These are phyloP conservation scores for Dendropsophus ebraccatus DNA, from an alignment of 2,113 vertebrate species.

Conservation along the genomic window DNA sequence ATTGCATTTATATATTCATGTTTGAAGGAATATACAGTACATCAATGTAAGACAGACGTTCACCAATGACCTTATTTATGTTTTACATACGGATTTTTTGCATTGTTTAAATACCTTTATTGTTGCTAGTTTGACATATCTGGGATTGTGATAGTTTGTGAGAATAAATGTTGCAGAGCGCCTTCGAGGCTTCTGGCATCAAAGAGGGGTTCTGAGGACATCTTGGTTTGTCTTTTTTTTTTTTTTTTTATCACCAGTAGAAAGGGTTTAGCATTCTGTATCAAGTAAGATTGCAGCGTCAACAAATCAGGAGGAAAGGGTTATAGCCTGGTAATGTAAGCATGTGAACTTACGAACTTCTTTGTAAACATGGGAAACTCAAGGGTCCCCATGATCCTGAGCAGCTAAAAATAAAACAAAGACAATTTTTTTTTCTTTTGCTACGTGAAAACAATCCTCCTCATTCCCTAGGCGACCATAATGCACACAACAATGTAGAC, in stretches of 20 bases:
- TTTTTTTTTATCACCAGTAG: not conserved
- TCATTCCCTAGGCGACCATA: no score
- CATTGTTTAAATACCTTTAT: slow-evolving; percentile 8
- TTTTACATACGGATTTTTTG: slow-evolving; percentile 18
- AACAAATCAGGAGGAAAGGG: not conserved
- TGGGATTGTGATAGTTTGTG: slow-evolving; percentile 7
- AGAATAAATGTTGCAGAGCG: not conserved
- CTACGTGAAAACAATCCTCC: no score
- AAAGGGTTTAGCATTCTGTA: not conserved
- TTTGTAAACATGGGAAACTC: not conserved
- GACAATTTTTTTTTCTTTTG: no score
- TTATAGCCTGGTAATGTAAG: not conserved
- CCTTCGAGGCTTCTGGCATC: not conserved
- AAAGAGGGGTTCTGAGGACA: slow-evolving; percentile 11
- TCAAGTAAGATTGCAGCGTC: not conserved
- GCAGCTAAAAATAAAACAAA: not conserved
- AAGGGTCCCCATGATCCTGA: not conserved
- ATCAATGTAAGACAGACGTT: slow-evolving; percentile 27
- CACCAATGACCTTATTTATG: slow-evolving; percentile 43
- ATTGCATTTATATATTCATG: slow-evolving; percentile 54
- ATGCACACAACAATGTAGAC: no score
- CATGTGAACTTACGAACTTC: not conserved
- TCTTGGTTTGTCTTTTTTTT: not conserved
- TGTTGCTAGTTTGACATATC: not conserved
- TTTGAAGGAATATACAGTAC: not conserved